Conservation (phyloP, 2,888 invertebrate species). For the Tanypteryx hageni region DNA sequence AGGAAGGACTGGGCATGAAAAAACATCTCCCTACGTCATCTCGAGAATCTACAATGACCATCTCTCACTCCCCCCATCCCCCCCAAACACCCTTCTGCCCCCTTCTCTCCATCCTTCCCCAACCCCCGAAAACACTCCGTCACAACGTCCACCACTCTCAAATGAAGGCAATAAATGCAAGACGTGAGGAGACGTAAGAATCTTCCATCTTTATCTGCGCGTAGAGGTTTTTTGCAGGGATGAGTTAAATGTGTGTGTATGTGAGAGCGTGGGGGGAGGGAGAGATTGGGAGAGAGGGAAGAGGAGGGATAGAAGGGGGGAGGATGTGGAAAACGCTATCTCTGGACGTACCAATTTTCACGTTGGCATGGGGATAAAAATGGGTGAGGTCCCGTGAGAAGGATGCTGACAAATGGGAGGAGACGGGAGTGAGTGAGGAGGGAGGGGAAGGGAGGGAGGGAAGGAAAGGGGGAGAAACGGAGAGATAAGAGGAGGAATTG, state of each 20-base stretch:
- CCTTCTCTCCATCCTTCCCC: no score
- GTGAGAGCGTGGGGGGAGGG: no score
- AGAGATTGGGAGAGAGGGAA: no score
- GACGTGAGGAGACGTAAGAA: background rate
- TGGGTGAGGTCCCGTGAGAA: background rate
- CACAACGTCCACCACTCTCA: background rate
- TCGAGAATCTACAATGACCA: constrained; percentile 11
- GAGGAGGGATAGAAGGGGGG: no score
- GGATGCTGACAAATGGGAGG: background rate
- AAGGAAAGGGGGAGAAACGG: background rate
- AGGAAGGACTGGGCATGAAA: background rate
- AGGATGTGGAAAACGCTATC: background rate
- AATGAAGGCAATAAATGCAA: constrained; percentile 22
- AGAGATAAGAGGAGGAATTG: no score
- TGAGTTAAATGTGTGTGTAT: no score
- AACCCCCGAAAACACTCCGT: no score
- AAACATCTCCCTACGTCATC: background rate
- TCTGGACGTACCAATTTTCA: background rate
- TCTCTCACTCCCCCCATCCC: background rate
- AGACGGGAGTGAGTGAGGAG: background rate
- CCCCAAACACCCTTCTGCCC: no score
- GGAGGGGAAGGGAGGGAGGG: background rate
- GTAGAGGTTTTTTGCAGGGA: background rate
- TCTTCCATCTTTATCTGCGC: constrained; percentile 27
- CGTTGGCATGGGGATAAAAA: background rate